These are phyloP conservation scores for Ruditapes philippinarum DNA, from an alignment of 1,140 invertebrate species.

Conservation along the genomic window DNA sequence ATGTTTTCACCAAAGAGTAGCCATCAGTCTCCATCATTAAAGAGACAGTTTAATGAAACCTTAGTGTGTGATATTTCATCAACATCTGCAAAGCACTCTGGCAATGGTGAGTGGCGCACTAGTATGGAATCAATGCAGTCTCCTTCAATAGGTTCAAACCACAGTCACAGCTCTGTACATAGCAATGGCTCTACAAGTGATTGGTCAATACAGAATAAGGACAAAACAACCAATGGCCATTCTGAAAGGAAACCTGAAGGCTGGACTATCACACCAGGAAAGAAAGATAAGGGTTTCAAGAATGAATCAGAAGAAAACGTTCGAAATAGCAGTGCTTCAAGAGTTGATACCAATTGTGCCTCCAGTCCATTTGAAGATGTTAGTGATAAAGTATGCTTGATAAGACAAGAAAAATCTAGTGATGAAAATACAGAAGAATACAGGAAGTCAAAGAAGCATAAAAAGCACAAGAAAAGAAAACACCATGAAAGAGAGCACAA, in stretches of 20 bases:
- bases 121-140: constrained; percentile 79
- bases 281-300: constrained; percentile 13
- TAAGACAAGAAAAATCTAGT: constrained; percentile 1
- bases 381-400: constrained; percentile 57
- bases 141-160: constrained; percentile 81
- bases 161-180: constrained; percentile 74
- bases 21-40: constrained; percentile 33
- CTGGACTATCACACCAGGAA: constrained; percentile 68
- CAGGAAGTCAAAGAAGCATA: constrained; percentile 59
- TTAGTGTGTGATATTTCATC: constrained; percentile 63
- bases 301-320: not conserved
- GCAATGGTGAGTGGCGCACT: constrained; percentile 83
- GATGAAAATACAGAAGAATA: constrained; percentile 40
- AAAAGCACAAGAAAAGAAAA: constrained; percentile 78
- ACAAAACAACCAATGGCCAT: not conserved
- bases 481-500: constrained; percentile 65
- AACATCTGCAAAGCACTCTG: constrained; percentile 76
- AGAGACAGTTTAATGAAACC: constrained; percentile 62
- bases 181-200: constrained; percentile 86
- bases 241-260: constrained; percentile 62
- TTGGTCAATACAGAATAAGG: constrained; percentile 82
- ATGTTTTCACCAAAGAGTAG: constrained; percentile 34
- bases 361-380: constrained; percentile 41
- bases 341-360: constrained; percentile 10
- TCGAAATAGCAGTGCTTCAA: not conserved